Conservation (phyloP, 1,140 invertebrate species). For the Acromyrmex heyeri region DNA sequence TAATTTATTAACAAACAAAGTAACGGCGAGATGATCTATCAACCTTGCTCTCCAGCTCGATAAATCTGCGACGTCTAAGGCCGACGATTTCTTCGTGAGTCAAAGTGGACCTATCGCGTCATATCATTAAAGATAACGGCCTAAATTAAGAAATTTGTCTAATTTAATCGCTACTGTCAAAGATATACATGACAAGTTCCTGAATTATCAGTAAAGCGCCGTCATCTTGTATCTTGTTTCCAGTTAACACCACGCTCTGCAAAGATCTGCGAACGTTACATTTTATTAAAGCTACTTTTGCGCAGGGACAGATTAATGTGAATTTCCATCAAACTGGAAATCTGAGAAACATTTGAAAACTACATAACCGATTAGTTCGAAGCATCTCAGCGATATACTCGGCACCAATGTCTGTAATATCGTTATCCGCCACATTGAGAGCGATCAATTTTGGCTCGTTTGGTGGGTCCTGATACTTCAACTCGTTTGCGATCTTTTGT, state of each 20-base stretch:
- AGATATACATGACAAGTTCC: slow-evolving; percentile 66
- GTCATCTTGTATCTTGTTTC: slow-evolving; percentile 76
- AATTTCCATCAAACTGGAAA: background rate
- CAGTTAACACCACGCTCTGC: slow-evolving; percentile 67
- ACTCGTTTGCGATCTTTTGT: slow-evolving; percentile 72
- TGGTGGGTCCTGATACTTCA: slow-evolving; percentile 67
- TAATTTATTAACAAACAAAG: background rate
- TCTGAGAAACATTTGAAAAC: background rate
- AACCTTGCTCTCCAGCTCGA: slow-evolving; percentile 32
- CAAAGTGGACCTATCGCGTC: slow-evolving; percentile 67
- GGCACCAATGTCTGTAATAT: slow-evolving; percentile 74
- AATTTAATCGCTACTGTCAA: background rate
- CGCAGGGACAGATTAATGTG: background rate
- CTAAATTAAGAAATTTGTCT: background rate
- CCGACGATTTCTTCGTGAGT: slow-evolving; percentile 76
- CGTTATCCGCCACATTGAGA: slow-evolving; percentile 80
- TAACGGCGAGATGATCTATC: slow-evolving; percentile 21
- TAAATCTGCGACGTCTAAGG: slow-evolving; percentile 68
- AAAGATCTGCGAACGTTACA: slow-evolving; percentile 58
- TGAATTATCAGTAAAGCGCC: slow-evolving; percentile 71
- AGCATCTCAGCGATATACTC: slow-evolving; percentile 68
- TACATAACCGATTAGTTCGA: slow-evolving; percentile 68
- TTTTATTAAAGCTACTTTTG: background rate
- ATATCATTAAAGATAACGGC: slow-evolving; percentile 16
- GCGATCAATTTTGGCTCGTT: slow-evolving; percentile 74